Evolutionary conservation across 2,797 vertebrate genomes (phyloP), one percentile per base, ranked within the genome.

Genomic region (Crenichthys baileyi): DNA sequence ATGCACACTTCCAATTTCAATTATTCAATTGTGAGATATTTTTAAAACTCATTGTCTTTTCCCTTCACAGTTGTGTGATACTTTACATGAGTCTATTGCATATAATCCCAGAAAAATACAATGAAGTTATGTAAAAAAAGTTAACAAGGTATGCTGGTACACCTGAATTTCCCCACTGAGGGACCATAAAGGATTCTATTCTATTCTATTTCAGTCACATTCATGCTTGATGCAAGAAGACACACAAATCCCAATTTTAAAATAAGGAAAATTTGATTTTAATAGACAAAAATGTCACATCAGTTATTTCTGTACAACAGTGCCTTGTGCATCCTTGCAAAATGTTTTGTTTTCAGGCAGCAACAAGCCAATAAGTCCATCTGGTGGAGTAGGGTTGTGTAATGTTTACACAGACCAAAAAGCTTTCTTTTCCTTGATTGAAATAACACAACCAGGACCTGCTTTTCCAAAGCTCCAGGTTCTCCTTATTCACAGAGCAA

Each of bases 211-310:
- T 36, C 36, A 36, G 36, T 4, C 36, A 36, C 4, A 36, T 36
- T 36, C 36, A 36, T 36, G 36, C 36, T 36, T 36, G 36, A 36
- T 36, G 36, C 36, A 36, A 36, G 36, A 36, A 36, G 36, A 36
- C 36, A 36, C 12, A 51, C 24, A 67, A 51, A 16, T 16, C 9
- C 76, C 13, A 79, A 13, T 18, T 20, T 46, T 8, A 65, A 78
- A 87, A 88, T 26, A 58, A 91, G 24, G 65, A 44, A 76, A 83
- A 87, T 84, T 63, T 11, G 24, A 74, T 78, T 95, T 93, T 92
- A 92, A 89, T 94, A 83, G 78, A 91, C 79, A 92, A 90, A 91
- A 77, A 93, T 78, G 79, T 85, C 82, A 86, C 83, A 88, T 88
- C 80, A 85, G 77, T 86, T 61, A 83, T 82, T 65, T 81, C 82